phyloP scores from a whole-genome alignment of 2,797 vertebrate species.

The Varecia variegata region DNA sequence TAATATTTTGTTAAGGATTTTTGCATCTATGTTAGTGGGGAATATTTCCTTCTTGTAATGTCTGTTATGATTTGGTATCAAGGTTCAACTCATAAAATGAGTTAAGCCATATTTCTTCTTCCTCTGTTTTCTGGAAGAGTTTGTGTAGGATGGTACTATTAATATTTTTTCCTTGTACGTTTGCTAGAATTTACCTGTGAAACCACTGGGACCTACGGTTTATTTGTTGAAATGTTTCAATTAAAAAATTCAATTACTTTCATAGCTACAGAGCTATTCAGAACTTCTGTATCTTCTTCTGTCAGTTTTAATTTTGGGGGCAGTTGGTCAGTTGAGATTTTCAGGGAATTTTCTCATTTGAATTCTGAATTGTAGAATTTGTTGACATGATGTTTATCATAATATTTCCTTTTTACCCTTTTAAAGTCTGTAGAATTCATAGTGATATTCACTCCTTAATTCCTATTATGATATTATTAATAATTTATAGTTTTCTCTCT shows the following conservation, averaged over 20 bases:
- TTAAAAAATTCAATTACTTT: background rate
- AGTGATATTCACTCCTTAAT: background rate
- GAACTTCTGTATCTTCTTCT: background rate
- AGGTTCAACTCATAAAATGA: background rate
- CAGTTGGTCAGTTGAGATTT: background rate
- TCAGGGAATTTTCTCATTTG: background rate
- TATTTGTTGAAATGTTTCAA: background rate
- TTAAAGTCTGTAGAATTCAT: background rate
- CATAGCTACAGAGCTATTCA: background rate
- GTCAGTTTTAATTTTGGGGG: background rate
- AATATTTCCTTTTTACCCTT: background rate
- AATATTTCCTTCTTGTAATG: background rate
- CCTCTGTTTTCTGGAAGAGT: background rate
- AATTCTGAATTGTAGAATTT: background rate
- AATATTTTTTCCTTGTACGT: background rate
- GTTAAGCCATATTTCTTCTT: background rate
- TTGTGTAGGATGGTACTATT: background rate
- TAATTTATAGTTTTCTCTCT: background rate
- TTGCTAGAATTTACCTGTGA: background rate
- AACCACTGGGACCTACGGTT: background rate
- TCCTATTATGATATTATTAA: background rate
- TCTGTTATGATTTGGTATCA: background rate
- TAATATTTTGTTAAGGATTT: background rate
- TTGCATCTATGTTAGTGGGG: background rate
- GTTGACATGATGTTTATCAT: background rate